Percentiles rank a stretch among this genome's conserved stretches.
phyloP scores from a whole-genome alignment of 1,140 invertebrate species.

The Trichonephila clavipes region DNA sequence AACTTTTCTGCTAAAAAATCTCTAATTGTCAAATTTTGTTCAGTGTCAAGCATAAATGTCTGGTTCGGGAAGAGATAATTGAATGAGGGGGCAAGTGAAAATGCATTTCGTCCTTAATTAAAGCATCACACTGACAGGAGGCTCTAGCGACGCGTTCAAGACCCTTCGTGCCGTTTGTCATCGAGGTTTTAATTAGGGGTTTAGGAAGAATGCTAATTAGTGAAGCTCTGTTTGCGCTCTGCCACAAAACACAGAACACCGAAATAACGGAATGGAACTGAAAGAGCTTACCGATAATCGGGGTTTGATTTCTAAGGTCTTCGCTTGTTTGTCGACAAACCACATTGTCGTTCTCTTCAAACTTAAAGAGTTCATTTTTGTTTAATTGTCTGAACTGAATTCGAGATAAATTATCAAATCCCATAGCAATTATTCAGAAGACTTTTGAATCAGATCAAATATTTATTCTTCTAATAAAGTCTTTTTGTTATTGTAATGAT shows the following conservation, averaged over 20 bases:
- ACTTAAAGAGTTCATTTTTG: not conserved
- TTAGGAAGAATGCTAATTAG: conserved; percentile 72
- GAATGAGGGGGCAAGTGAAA: conserved; percentile 55
- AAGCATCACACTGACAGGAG: conserved; percentile 57
- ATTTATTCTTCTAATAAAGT: not conserved
- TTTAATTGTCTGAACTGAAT: not conserved
- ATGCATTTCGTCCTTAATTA: conserved; percentile 50
- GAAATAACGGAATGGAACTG: conserved; percentile 23
- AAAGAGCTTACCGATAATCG: conserved; percentile 58
- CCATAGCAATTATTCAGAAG: not conserved
- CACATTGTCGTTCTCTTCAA: conserved; percentile 22
- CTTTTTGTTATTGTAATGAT: not conserved
- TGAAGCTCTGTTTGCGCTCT: conserved; percentile 62
- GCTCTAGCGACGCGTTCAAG: conserved; percentile 51
- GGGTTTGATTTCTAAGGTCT: conserved; percentile 63
- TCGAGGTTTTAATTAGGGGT: conserved; percentile 69
- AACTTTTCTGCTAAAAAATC: conserved; percentile 4
- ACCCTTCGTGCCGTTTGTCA: conserved; percentile 60
- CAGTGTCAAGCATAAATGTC: conserved; percentile 55
- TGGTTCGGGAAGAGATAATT: conserved; percentile 56
- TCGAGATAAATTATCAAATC: conserved; percentile 6
- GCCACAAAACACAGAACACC: conserved; percentile 53
- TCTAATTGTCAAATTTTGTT: conserved; percentile 66
- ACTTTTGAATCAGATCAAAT: not conserved
- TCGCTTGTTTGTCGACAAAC: conserved; percentile 41